These are phyloP conservation scores for Potamarius usumacintae DNA, from an alignment of 2,113 vertebrate species.

Conservation along the genomic window DNA sequence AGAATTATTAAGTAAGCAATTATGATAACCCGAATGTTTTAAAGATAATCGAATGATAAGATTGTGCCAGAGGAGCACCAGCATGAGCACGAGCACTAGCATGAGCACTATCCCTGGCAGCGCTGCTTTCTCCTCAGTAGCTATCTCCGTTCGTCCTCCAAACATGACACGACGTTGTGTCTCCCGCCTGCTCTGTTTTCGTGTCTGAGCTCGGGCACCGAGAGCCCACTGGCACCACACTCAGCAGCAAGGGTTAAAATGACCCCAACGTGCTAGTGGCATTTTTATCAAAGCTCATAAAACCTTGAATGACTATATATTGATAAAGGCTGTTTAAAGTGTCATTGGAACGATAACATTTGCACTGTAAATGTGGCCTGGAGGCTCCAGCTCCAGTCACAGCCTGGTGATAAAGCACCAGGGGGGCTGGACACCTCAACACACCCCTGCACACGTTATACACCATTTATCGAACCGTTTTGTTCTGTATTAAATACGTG, in stretches of 20 bases:
- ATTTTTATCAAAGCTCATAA: conserved; percentile 96
- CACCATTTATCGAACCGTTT: no score
- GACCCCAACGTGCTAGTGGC: conserved; percentile 78
- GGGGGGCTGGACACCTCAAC: neutral
- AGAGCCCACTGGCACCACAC: conserved; percentile 11
- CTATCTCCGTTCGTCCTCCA: conserved; percentile 1
- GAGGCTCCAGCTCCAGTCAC: conserved; percentile 65
- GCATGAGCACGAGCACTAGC: conserved; percentile 30
- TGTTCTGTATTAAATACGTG: neutral
- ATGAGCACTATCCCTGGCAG: neutral
- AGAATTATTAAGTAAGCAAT: conserved; percentile 88
- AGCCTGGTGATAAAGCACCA: conserved; percentile 63
- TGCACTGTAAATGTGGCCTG: conserved; percentile 77
- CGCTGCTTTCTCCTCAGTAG: conserved; percentile 45
- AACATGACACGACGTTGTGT: conserved; percentile 22
- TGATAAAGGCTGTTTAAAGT: conserved; percentile 98
- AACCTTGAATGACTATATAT: conserved; percentile 97
- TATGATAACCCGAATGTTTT: conserved; percentile 77
- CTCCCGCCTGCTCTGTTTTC: conserved; percentile 45
- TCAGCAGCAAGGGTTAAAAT: conserved; percentile 68
- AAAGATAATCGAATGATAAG: conserved; percentile 80
- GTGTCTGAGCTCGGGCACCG: conserved; percentile 31
- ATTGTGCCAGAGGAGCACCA: conserved; percentile 63
- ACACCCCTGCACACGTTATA: neutral
- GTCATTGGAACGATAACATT: conserved; percentile 88